phyloP scores from a whole-genome alignment of 2,888 invertebrate genomes.

The Epistrophe eligans region DNA sequence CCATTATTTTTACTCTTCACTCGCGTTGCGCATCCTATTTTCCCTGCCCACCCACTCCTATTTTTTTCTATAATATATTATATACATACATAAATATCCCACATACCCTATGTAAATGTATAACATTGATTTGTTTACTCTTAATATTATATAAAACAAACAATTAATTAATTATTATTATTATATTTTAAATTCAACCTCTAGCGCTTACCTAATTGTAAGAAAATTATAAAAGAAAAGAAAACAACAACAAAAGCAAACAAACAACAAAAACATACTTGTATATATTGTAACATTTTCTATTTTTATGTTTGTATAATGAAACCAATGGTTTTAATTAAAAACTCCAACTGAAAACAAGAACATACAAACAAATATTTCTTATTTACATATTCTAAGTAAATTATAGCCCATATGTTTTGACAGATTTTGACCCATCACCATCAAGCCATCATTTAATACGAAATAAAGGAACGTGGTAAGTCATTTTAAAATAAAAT shows the following conservation, averaged over 20 bases:
- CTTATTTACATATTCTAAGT: neutral
- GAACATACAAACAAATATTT: constrained; percentile 28
- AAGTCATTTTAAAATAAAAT: too few species aligned
- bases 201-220: constrained; percentile 75
- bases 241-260: constrained; percentile 52
- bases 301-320: constrained; percentile 81
- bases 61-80: constrained; percentile 46
- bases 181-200: constrained; percentile 74
- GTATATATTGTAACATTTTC: constrained; percentile 81
- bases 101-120: constrained; percentile 74
- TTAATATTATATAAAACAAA: constrained; percentile 65
- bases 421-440: neutral
- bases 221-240: constrained; percentile 70
- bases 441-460: neutral
- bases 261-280: constrained; percentile 75
- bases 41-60: constrained; percentile 43
- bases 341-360: constrained; percentile 78
- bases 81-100: constrained; percentile 56
- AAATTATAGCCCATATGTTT: too few species aligned
- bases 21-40: constrained; percentile 51
- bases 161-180: constrained; percentile 57
- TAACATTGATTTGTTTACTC: constrained; percentile 72
- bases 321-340: constrained; percentile 80
- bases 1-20: constrained; percentile 54
- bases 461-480: too few species aligned